Base-by-base conservation (phyloP, 2,888 invertebrate species). In the Agrilus mali region DNA sequence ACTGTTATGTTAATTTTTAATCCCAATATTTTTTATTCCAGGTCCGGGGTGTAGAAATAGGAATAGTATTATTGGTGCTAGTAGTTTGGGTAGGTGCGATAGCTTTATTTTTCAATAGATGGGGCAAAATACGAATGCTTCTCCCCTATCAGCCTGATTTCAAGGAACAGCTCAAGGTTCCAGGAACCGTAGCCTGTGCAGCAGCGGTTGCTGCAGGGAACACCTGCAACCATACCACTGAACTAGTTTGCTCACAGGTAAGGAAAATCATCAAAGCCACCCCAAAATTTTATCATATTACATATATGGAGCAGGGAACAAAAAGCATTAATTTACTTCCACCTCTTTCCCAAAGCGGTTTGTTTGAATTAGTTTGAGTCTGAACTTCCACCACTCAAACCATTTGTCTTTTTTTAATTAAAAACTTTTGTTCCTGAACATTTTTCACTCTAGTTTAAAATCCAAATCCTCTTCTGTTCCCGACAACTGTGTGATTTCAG, bases 71-170 rank as follows among this genome's bases (percentile, higher is more conserved):
- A 27, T 68, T 87, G 60, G 87, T 87, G 44, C 72, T 88, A 49
- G 72, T 85, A 59, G 83, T 87, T 33, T 88, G 88, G 88, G 80
- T 85, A 15, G 86, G 81, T n/a, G 87, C 87, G 17, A 87, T 88
- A 57, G 82, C 84, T 1, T 68, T 88, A 43, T 88, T 88, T 72
- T 87, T 88, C 72, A 86, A 87, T 64, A 78, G 87, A 45, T 88
- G 86, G 87, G 87, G 87, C 44, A 88, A 88, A 69, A 88, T 88
- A 48, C 78, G 90, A 37, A 90, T 90, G 89, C 71, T 92, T 53
- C 73, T 90, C 53, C 90, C 90, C 5, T 90, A 90, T 63, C 90
- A 90, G 60, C 90, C 90, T 10, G 88, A 89, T 63, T 90, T 89
- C 66, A 90, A 90, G 60, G 89, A 89, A 57, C 88, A 89, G 62